A percentile compares a stretch with the other conserved stretches of the same genome.
These are phyloP conservation scores for Tauraco hartlaubi DNA, from an alignment of 2,797 vertebrate species.

Conservation along the genomic window DNA sequence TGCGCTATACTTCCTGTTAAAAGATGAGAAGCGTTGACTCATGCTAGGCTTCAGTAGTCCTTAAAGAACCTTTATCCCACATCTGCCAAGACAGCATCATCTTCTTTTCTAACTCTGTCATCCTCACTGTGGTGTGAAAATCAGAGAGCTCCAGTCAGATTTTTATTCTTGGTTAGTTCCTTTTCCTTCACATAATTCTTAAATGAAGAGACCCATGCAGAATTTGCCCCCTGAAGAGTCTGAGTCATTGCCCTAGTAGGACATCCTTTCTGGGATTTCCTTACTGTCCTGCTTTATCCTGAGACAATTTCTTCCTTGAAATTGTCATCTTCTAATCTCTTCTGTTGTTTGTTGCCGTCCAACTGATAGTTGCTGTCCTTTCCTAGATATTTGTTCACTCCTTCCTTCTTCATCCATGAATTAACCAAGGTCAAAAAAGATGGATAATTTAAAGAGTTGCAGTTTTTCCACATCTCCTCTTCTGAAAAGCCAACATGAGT, in stretches of 20 bases:
- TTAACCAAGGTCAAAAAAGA: not conserved
- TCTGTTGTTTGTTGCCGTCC: not conserved
- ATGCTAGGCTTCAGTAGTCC: not conserved
- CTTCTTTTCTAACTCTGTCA: constrained; percentile 23
- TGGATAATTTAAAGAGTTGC: not conserved
- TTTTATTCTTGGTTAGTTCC: not conserved
- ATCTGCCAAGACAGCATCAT: not conserved
- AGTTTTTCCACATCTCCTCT: not conserved
- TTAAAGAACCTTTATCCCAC: constrained; percentile 45
- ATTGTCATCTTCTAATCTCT: not conserved
- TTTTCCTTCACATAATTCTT: not conserved
- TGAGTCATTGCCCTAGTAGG: not conserved
- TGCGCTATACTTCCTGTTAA: not conserved
- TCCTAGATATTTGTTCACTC: not conserved
- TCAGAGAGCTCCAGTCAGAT: not conserved
- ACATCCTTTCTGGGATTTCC: not conserved
- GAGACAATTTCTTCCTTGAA: not conserved
- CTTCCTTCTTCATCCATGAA: not conserved
- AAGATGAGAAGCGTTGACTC: not conserved
- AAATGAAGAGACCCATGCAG: not conserved
- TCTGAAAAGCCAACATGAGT: not conserved
- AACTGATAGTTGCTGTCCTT: not conserved
- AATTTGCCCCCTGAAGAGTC: not conserved
- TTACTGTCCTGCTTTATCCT: not conserved
- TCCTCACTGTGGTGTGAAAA: not conserved